A percentile compares a stretch with the other conserved stretches of the same genome.
Conservation (phyloP, 2,113 vertebrate species). For the Diadophis punctatus region DNA sequence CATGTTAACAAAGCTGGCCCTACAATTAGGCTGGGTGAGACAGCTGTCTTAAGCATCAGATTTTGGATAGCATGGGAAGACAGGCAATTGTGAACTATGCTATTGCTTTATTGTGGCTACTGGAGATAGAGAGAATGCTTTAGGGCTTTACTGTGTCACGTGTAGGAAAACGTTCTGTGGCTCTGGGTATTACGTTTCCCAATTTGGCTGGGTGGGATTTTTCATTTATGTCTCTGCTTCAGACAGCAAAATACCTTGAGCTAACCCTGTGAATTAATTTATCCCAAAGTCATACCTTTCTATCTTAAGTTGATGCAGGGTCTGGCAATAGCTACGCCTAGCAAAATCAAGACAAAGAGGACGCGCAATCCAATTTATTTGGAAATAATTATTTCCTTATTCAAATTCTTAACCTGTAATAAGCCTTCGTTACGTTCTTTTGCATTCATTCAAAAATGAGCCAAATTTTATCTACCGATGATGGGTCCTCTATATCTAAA, state of each 20-base stretch:
- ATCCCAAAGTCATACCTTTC: neutral
- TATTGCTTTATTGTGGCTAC: neutral
- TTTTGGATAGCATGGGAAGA: neutral
- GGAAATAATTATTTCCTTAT: neutral
- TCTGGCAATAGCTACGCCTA: neutral
- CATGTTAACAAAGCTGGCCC: neutral
- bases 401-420: neutral
- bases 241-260: neutral
- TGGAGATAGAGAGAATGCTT: neutral
- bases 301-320: neutral
- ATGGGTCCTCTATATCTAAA: neutral
- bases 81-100: neutral
- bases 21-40: neutral
- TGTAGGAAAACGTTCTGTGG: neutral
- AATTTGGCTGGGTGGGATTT: neutral
- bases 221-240: neutral
- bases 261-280: neutral
- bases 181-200: neutral
- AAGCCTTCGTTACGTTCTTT: neutral
- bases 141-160: neutral
- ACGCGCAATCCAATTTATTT: neutral
- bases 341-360: neutral
- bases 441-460: slow-evolving; percentile 6
- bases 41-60: neutral
- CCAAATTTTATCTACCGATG: neutral